Base-by-base conservation (phyloP, 2,113 vertebrate genomes). In the Chlamydotis undulata region DNA sequence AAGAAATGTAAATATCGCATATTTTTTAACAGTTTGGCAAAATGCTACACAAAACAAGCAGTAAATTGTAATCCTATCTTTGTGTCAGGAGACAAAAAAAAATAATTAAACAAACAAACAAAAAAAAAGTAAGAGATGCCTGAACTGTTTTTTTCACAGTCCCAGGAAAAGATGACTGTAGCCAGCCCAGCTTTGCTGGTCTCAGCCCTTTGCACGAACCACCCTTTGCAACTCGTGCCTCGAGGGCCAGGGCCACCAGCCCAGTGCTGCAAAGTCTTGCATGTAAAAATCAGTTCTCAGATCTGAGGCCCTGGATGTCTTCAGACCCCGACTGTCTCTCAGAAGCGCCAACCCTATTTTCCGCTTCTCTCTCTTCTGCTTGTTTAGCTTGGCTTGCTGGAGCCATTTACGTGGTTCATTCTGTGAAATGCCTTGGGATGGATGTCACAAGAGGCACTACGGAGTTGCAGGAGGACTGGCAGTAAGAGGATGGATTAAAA, bases 401-500 rank as follows among this genome's bases (percentile, higher is more conserved):
- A 90, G 39, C 31, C 10, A 2, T n/a, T 75, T 14, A 4, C 35
- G 26, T 26, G 49, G 39, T 39, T 55, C 55, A 4, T 28, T 35
- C 23, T 0, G 9, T 12, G 74, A 50, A 31, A 55, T 28, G 47
- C 83, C 64, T 49, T 1, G 4, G 80, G 63, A 25, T 6, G 31
- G 33, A 14, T 1, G 9, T 25, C 70, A 47, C 11, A 2, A 55
- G 55, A 68, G 61, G 55, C 77, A 61, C n/a, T 1, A 1, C 1
- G 3, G 53, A 53, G 35, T 2, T 33, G 43, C 53, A 64, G 64
- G 67, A 31, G 23, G 43, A 22, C 19, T 2, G 22, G 52, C 71
- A 59, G 35, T 1, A 33, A 45, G 2, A 31, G 69, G 33, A 29
- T 1, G 37, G 49, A 17, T 5, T 5, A 23, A 31, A 53, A 85